Base-by-base conservation (phyloP, 1,140 invertebrate genomes). In the Drosophila sucinea region DNA sequence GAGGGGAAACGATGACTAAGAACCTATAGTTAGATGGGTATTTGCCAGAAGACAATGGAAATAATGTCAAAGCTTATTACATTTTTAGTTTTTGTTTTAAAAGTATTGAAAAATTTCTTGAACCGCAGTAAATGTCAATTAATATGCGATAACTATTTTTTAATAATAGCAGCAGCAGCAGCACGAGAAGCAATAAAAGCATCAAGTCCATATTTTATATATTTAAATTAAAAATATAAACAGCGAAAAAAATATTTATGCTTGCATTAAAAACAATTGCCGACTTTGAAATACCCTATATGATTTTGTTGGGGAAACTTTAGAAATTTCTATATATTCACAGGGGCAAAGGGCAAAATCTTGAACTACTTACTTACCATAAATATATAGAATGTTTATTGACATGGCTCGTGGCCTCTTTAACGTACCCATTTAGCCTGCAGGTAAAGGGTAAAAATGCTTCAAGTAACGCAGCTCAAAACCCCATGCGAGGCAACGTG, bases 191-290 rank as follows among this genome's bases (percentile, higher is more conserved):
- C 1, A 62, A 40, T 25, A 29, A 44, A 32, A 61, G 67, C 70
- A 65, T 33, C 57, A 67, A 62, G 60, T 73, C 57, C 65, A 85
- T 69, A 77, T 80, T 73, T 84, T 81, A 66, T 73, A 72, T 79
- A 72, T 70, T 78, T 70, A 69, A 83, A 73, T 83, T 78, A 75
- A 83, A 83, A 76, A 55, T 27, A 56, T 58, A 23, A 75, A 41
- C 64, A 67, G 33, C 7, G 33, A 58, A 47, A 47, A 25, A 40
- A 51, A 51, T 27, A 2, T 7, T 10, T 3, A 2, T 35, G 11
- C 41, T 44, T 44, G 4, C n/a, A 23, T 6, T 2, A 23, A 51
- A 8, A 1, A 3, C 6, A 7, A 1, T 6, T 6, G n/a, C 41
- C 11, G 41, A 44, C 41, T 23, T 44, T 3, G 2, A 23, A n/a